Conservation (phyloP, 2,113 vertebrate genomes). For the Sphyrna mokarran region DNA sequence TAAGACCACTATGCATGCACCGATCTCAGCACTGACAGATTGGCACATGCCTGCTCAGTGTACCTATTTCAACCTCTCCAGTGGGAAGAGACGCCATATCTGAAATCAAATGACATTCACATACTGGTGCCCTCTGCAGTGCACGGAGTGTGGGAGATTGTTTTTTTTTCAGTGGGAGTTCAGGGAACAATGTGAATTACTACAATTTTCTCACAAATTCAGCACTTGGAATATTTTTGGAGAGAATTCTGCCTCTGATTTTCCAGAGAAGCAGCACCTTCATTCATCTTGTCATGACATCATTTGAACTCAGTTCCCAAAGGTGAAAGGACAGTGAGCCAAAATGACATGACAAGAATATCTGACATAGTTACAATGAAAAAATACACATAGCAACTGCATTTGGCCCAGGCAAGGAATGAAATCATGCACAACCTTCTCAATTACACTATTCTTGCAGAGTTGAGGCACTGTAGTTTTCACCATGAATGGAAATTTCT, state of each 20-base stretch:
- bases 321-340: background rate
- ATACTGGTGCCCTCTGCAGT: too few relatives aligned
- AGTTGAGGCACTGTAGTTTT: background rate
- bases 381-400: background rate
- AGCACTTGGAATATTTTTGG: too few relatives aligned
- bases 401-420: background rate
- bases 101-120: too few relatives aligned
- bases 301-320: background rate
- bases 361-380: background rate
- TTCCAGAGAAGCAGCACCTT: background rate
- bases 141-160: too few relatives aligned
- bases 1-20: too few relatives aligned
- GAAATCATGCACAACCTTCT: background rate
- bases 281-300: background rate
- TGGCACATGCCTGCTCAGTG: too few relatives aligned
- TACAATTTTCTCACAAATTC: too few relatives aligned
- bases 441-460: background rate
- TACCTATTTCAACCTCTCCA: too few relatives aligned
- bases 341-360: background rate
- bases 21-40: too few relatives aligned
- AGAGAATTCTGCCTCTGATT: background rate
- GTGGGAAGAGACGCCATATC: too few relatives aligned
- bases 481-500: background rate
- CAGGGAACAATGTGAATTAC: too few relatives aligned
- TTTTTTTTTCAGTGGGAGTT: too few relatives aligned